phyloP scores from a whole-genome alignment of 2,113 vertebrate genomes.

The Hirundichthys speculiger region DNA sequence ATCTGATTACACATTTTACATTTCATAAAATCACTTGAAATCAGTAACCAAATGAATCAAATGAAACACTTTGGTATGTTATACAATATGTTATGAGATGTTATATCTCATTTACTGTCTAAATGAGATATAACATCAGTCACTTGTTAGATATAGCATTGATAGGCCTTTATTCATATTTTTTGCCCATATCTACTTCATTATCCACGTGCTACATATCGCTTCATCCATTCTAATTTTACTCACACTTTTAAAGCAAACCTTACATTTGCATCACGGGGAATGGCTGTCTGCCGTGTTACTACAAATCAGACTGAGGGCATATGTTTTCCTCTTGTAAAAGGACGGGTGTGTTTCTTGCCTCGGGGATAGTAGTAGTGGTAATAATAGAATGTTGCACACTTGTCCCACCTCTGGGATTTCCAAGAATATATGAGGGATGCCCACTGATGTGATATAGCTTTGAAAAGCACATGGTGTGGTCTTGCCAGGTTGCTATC shows the following conservation, averaged over 20 bases:
- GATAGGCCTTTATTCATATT: too few species aligned
- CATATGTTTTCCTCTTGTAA: conserved; percentile 72
- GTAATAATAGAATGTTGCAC: conserved; percentile 60
- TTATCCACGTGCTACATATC: too few species aligned
- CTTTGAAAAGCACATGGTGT: conserved; percentile 69
- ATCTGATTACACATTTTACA: conserved; percentile 4
- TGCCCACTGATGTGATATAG: conserved; percentile 58
- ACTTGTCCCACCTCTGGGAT: conserved; percentile 69
- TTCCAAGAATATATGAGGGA: conserved; percentile 65
- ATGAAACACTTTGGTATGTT: too few species aligned
- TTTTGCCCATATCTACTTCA: too few species aligned
- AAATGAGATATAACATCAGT: too few species aligned
- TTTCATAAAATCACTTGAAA: too few species aligned
- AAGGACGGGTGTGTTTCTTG: conserved; percentile 59
- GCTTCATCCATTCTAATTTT: too few species aligned
- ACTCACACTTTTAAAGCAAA: too few species aligned
- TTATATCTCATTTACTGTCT: too few species aligned
- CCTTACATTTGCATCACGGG: conserved; percentile 33
- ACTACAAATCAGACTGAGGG: conserved; percentile 63
- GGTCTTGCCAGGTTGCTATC: conserved; percentile 50
- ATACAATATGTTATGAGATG: too few species aligned
- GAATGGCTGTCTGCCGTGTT: conserved; percentile 35
- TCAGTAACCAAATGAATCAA: too few species aligned
- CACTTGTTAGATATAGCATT: too few species aligned
- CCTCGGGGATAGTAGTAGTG: conserved; percentile 56